A percentile compares a stretch with the other conserved stretches of the same genome.
phyloP scores from a whole-genome alignment of 2,888 invertebrate genomes.

The Orchestes rusci region DNA sequence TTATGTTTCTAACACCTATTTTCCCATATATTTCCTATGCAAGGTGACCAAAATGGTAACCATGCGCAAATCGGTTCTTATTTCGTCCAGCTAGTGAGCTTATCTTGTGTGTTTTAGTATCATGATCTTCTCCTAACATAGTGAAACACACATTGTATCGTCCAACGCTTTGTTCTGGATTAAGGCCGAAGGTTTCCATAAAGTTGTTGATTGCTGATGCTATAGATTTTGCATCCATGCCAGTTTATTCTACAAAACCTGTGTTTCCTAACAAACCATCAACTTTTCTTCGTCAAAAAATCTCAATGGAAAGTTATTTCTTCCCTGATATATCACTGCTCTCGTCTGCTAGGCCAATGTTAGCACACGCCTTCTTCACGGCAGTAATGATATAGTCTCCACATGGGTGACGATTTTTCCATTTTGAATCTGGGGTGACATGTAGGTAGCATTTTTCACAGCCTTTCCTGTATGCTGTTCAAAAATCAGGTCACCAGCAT shows the following conservation, averaged over 20 bases:
- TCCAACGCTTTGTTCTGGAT: conserved; percentile 28
- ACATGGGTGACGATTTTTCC: too few species aligned
- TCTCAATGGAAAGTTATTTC: conserved; percentile 14
- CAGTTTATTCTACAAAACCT: conserved; percentile 25
- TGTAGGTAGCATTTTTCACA: conserved; percentile 7
- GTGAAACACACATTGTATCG: too few species aligned
- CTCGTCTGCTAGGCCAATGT: conserved; percentile 10
- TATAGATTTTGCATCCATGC: conserved; percentile 29
- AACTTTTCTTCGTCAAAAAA: too few species aligned
- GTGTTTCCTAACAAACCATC: conserved; percentile 6
- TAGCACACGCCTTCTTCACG: conserved; percentile 7
- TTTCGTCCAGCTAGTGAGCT: too few species aligned
- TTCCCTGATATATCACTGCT: conserved; percentile 17
- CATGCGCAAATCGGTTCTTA: too few species aligned
- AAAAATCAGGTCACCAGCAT: conserved; percentile 19
- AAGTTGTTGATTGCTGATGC: too few species aligned
- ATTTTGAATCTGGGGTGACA: conserved; percentile 5
- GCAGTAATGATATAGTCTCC: conserved; percentile 7
- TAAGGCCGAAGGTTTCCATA: too few species aligned
- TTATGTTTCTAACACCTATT: too few species aligned
- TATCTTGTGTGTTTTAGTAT: too few species aligned
- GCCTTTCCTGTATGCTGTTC: conserved; percentile 5
- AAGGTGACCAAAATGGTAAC: too few species aligned
- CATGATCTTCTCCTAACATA: too few species aligned
- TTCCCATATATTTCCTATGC: too few species aligned